A percentile compares a stretch with the other conserved stretches of the same genome.
phyloP scores from a whole-genome alignment of 2,888 invertebrate species.

The Cylloceria caligata region DNA sequence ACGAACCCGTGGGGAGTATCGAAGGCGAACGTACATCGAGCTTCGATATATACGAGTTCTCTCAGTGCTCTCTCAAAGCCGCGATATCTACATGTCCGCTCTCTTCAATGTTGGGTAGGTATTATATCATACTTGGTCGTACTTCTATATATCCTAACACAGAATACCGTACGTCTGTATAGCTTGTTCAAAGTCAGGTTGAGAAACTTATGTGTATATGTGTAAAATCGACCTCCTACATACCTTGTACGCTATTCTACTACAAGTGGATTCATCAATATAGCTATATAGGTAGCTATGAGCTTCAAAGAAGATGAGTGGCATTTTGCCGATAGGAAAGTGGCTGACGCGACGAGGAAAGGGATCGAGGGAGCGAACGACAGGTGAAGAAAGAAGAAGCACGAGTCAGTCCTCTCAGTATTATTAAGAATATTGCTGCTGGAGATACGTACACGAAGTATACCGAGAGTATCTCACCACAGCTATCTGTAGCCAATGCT shows the following conservation, averaged over 20 bases:
- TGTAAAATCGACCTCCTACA: not conserved
- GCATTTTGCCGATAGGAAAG: conserved; percentile 50
- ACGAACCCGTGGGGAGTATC: not conserved
- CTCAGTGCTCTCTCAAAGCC: conserved; percentile 19
- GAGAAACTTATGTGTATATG: conserved; percentile 12
- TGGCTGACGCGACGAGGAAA: conserved; percentile 2
- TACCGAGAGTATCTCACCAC: not conserved
- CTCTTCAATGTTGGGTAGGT: conserved; percentile 7
- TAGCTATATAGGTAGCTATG: not conserved
- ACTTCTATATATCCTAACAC: no score
- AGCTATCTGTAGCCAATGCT: not conserved
- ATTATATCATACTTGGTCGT: conserved; percentile 16
- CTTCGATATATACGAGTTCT: conserved; percentile 15
- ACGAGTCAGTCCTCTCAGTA: not conserved
- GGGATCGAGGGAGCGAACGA: conserved; percentile 2
- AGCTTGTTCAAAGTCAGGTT: conserved; percentile 10
- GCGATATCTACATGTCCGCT: not conserved
- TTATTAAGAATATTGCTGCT: not conserved
- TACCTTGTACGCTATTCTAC: conserved; percentile 16
- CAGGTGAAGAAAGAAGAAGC: conserved; percentile 18
- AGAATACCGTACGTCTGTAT: not conserved
- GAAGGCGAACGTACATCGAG: conserved; percentile 8
- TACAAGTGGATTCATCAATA: conserved; percentile 5
- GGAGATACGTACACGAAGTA: not conserved
- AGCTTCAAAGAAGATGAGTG: conserved; percentile 36